These are phyloP conservation scores for Entomyzon cyanotis DNA, from an alignment of 2,113 vertebrate species.

Conservation along the genomic window DNA sequence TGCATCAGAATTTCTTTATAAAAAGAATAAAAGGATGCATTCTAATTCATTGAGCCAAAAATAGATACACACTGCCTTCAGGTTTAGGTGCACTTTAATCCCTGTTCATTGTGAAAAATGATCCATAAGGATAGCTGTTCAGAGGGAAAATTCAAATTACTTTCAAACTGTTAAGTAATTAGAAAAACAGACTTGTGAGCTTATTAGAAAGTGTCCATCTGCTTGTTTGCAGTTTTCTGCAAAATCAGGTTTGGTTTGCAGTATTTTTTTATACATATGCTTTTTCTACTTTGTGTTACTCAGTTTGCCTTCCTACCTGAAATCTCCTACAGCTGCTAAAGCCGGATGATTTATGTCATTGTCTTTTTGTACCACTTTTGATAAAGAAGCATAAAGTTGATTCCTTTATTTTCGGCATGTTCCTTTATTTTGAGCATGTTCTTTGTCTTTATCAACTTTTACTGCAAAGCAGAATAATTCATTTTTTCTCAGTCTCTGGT, in stretches of 20 bases:
- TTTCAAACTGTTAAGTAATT: not conserved
- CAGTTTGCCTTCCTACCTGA: not conserved
- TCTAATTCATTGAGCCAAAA: not conserved
- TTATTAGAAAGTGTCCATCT: not conserved
- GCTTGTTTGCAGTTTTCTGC: not conserved
- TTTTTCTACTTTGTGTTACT: not conserved
- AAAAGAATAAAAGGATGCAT: not conserved
- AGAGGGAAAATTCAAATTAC: not conserved
- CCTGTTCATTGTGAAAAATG: not conserved
- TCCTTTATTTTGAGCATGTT: constrained; percentile 23
- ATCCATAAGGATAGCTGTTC: not conserved
- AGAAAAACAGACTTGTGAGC: not conserved
- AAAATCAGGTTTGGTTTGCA: not conserved
- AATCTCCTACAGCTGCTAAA: not conserved
- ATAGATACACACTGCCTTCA: not conserved
- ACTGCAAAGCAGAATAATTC: constrained; percentile 38
- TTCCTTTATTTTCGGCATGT: constrained; percentile 15
- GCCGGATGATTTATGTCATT: not conserved
- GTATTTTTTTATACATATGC: not conserved
- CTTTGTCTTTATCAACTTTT: constrained; percentile 44
- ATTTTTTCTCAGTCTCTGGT: constrained; percentile 1
- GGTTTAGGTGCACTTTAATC: not conserved
- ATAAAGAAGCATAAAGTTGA: not conserved
- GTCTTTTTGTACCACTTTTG: not conserved
- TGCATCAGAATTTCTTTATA: not conserved